Conservation (phyloP, 2,888 invertebrate species). For the Chrysina gloriosa region DNA sequence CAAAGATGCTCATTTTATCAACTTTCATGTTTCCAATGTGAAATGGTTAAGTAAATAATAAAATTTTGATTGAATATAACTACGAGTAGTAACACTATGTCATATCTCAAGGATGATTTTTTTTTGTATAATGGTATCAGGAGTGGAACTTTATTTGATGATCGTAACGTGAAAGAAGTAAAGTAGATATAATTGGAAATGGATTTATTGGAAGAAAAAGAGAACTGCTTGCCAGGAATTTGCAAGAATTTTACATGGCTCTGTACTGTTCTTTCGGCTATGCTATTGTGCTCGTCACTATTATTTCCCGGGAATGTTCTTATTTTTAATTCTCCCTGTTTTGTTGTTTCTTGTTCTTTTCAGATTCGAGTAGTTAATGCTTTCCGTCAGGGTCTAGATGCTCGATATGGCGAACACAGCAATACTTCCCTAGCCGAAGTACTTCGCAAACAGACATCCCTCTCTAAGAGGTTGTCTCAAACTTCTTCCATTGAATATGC, state of each 20-base stretch:
- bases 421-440: slow-evolving; percentile 93
- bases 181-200: neutral
- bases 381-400: slow-evolving; percentile 99
- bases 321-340: slow-evolving; percentile 66
- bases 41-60: too few species aligned
- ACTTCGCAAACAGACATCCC: slow-evolving; percentile 92
- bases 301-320: slow-evolving; percentile 60
- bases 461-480: slow-evolving; percentile 91
- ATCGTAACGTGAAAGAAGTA: neutral
- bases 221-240: slow-evolving; percentile 55
- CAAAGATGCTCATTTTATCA: too few species aligned
- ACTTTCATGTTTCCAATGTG: too few species aligned
- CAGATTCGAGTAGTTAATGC: slow-evolving; percentile 99
- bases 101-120: too few species aligned
- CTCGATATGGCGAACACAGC: slow-evolving; percentile 91
- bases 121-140: neutral
- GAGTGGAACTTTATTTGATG: neutral
- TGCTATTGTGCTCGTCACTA: slow-evolving; percentile 62
- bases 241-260: slow-evolving; percentile 54
- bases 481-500: slow-evolving; percentile 93
- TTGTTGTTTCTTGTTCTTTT: slow-evolving; percentile 69
- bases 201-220: slow-evolving; percentile 17
- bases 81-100: too few species aligned
- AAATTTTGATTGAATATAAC: too few species aligned
- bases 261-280: slow-evolving; percentile 61